These are phyloP conservation scores for Anser brachyrhynchus DNA, from an alignment of 2,113 vertebrate genomes.

Conservation along the genomic window DNA sequence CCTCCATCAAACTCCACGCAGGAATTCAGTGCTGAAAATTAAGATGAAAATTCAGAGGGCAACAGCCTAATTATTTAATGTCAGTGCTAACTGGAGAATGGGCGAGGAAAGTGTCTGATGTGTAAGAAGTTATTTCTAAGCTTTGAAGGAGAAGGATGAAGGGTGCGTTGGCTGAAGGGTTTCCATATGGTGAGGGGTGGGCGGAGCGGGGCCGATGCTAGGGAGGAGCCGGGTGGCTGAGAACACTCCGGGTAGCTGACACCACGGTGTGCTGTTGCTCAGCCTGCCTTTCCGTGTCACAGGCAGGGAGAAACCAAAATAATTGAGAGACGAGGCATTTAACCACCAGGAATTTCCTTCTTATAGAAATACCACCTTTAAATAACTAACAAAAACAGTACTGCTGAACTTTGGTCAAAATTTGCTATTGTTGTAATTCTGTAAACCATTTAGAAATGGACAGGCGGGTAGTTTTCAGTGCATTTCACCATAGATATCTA, in stretches of 20 bases:
- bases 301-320: neutral
- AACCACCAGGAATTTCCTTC: neutral
- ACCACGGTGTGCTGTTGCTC: neutral
- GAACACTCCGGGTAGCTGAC: neutral
- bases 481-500: neutral
- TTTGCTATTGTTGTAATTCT: too few species aligned
- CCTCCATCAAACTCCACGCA: neutral
- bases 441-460: neutral
- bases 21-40: neutral
- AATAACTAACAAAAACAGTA: neutral
- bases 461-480: neutral
- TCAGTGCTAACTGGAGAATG: neutral
- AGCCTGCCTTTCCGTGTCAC: neutral
- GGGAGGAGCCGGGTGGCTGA: neutral
- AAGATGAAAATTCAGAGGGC: neutral
- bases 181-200: fast-evolving
- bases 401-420: neutral
- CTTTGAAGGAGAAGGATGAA: neutral
- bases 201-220: neutral
- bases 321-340: fast-evolving
- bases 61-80: neutral
- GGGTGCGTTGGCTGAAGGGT: neutral
- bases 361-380: too few species aligned
- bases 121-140: neutral
- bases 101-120: neutral